Evolutionary conservation across 2,113 vertebrate genomes (phyloP).

Genomic region (human): GRCh38 chr11:134163001-134163500

Average conservation of each 20-base stretch:
- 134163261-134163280: neutral
- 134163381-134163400: neutral
- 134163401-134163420: neutral
- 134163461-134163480: too few species aligned
- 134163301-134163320: neutral
- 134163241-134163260: neutral
- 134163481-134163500: too few species aligned
- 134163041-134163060: too few species aligned
- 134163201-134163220: neutral
- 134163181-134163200: neutral
- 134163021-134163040: too few species aligned
- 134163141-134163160: neutral
- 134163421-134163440: too few species aligned
- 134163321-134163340: neutral
- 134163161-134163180: neutral
- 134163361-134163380: neutral
- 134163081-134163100: neutral
- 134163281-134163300: neutral
- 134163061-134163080: too few species aligned
- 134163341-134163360: neutral
- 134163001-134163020: neutral
- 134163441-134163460: too few species aligned
- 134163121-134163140: neutral
- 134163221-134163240: neutral
- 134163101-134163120: neutral